phyloP scores from a whole-genome alignment of 2,888 invertebrate species.

The Sphaerophoria rueppellii region DNA sequence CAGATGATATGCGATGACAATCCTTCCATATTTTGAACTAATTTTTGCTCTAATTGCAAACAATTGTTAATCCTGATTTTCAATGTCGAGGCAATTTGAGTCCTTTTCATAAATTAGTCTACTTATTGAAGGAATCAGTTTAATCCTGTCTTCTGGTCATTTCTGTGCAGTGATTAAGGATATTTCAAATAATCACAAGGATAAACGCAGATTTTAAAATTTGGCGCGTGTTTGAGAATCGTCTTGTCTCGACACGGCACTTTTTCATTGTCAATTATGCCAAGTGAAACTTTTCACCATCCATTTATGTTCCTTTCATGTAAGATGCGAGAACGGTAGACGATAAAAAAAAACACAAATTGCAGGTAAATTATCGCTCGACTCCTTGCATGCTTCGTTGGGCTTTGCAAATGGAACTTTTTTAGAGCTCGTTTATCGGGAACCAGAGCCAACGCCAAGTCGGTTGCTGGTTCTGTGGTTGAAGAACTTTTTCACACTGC shows the following conservation, averaged over 20 bases:
- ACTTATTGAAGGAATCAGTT: constrained; percentile 34
- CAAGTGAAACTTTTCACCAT: constrained; percentile 32
- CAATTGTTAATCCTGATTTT: constrained; percentile 62
- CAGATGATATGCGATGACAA: constrained; percentile 7
- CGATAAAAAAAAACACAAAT: constrained; percentile 14
- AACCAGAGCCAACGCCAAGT: not conserved
- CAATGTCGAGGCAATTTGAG: not conserved
- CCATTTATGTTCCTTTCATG: not conserved
- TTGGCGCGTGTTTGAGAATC: constrained; percentile 32
- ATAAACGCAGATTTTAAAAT: constrained; percentile 37
- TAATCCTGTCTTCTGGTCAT: constrained; percentile 2
- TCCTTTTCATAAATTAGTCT: constrained; percentile 8
- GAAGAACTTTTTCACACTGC: constrained; percentile 45
- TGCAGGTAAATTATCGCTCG: constrained; percentile 55
- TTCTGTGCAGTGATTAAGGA: too few species aligned
- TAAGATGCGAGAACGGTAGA: not conserved
- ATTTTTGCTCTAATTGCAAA: constrained; percentile 63
- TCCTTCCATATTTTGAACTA: constrained; percentile 57
- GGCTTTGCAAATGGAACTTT: constrained; percentile 17
- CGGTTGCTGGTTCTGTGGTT: not conserved
- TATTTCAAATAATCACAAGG: constrained; percentile 24
- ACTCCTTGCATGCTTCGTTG: constrained; percentile 54
- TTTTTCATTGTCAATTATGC: not conserved
- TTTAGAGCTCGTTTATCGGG: constrained; percentile 12
- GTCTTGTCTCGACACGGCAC: not conserved